Conservation (phyloP, 2,797 vertebrate species). For the Oryzias sinensis region DNA sequence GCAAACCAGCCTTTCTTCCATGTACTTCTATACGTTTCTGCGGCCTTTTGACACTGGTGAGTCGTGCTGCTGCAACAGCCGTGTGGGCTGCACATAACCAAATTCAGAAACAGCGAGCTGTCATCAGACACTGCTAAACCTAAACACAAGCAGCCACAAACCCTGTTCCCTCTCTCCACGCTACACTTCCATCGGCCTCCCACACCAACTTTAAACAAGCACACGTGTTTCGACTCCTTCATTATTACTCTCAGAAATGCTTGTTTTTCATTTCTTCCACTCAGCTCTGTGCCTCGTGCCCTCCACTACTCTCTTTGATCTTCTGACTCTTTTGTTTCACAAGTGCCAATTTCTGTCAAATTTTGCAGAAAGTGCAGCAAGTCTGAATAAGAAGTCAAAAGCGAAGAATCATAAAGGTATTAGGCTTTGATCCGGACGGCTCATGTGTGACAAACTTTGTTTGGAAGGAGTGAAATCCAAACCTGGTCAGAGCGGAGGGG, state of each 20-base stretch:
- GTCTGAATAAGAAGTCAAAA: conserved; percentile 34
- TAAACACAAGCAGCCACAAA: conserved; percentile 62
- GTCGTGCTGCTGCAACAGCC: conserved; percentile 22
- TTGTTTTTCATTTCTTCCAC: conserved; percentile 38
- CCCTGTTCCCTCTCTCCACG: conserved; percentile 40
- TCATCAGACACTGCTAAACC: conserved; percentile 67
- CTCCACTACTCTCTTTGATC: conserved; percentile 26
- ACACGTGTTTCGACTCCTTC: conserved; percentile 55
- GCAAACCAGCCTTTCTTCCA: neutral
- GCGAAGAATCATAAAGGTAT: conserved; percentile 49
- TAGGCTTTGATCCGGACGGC: conserved; percentile 62
- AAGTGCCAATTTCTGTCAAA: conserved; percentile 40
- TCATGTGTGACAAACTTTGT: conserved; percentile 66
- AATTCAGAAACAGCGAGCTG: conserved; percentile 65
- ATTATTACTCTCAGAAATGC: conserved; percentile 36
- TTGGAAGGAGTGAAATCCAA: conserved; percentile 56
- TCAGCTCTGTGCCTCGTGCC: conserved; percentile 30
- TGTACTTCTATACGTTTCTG: conserved; percentile 10
- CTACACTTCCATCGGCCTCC: conserved; percentile 47
- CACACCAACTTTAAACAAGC: conserved; percentile 60
- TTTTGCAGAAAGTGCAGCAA: conserved; percentile 1
- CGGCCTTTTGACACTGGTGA: conserved; percentile 12
- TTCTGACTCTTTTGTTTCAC: conserved; percentile 32
- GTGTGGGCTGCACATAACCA: conserved; percentile 54
- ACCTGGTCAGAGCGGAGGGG: conserved; percentile 53